These are phyloP conservation scores for Mesorhabditis belari DNA, from an alignment of 2,888 invertebrate species.

Conservation along the genomic window DNA sequence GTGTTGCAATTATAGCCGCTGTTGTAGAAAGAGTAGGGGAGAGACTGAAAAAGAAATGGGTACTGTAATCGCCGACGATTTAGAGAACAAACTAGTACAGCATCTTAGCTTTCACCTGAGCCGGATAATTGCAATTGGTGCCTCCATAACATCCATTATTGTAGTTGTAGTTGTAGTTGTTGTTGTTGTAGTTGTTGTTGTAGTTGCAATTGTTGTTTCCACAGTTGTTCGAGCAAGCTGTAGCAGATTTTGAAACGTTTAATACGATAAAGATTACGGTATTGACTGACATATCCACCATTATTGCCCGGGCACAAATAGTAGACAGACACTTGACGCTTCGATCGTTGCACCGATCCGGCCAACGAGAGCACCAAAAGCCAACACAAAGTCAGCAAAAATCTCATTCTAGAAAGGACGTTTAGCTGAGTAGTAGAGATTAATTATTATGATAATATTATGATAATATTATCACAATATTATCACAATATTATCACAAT, in stretches of 20 bases:
- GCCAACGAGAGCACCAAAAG: neutral
- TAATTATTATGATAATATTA: no score
- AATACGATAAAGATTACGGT: conserved; percentile 17
- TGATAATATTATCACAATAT: no score
- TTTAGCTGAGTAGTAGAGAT: no score
- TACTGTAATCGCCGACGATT: no score
- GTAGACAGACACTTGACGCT: conserved; percentile 25
- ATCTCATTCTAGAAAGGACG: no score
- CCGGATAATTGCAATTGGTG: neutral
- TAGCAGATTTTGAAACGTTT: neutral
- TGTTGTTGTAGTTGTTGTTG: conserved; percentile 13
- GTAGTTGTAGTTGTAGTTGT: conserved; percentile 12
- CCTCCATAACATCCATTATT: neutral
- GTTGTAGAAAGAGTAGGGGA: conserved; percentile 27
- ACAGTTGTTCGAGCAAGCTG: conserved; percentile 1
- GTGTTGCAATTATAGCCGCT: conserved; percentile 27
- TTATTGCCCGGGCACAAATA: conserved; percentile 29
- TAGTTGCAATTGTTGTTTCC: conserved; percentile 13
- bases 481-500: no score
- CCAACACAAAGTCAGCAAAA: no score
- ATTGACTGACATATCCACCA: conserved; percentile 16
- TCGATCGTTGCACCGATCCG: conserved; percentile 10
- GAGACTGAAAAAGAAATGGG: conserved; percentile 7
- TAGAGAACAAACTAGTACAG: neutral
- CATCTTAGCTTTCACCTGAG: no score